Evolutionary conservation across 2,888 invertebrate species (phyloP).

Genomic region (Antheraea yamamai): DNA sequence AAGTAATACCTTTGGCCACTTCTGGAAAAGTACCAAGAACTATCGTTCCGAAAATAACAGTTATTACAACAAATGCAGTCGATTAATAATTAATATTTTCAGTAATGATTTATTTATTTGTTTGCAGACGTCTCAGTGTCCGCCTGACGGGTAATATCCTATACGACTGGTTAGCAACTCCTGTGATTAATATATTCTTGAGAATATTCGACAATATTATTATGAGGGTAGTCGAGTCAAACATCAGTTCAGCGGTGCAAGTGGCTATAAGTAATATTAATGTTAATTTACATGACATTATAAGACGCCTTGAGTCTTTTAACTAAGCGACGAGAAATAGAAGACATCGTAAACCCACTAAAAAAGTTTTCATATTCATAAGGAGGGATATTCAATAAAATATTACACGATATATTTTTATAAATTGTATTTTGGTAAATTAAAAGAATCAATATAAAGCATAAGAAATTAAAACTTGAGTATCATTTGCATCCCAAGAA

Average conservation of each 20-base stretch:
- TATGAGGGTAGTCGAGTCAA: slow-evolving; percentile 64
- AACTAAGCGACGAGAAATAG: slow-evolving; percentile 33
- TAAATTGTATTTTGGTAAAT: not conserved
- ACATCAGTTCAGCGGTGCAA: slow-evolving; percentile 59
- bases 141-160: slow-evolving; percentile 75
- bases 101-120: slow-evolving; percentile 20
- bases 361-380: not conserved
- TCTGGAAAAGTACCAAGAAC: too few species aligned
- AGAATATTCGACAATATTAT: slow-evolving; percentile 73
- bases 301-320: slow-evolving; percentile 52
- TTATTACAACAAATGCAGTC: too few species aligned
- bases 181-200: slow-evolving; percentile 66
- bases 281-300: slow-evolving; percentile 49
- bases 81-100: not conserved
- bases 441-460: slow-evolving; percentile 1
- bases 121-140: slow-evolving; percentile 70
- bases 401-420: not conserved
- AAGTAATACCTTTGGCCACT: too few species aligned
- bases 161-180: slow-evolving; percentile 75
- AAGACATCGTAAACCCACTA: not conserved
- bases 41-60: too few species aligned
- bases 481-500: not conserved
- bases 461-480: not conserved
- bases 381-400: not conserved
- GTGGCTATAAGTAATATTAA: slow-evolving; percentile 60